Conservation (phyloP, 2,888 invertebrate species). For the Acanthosepion pharaonis region DNA sequence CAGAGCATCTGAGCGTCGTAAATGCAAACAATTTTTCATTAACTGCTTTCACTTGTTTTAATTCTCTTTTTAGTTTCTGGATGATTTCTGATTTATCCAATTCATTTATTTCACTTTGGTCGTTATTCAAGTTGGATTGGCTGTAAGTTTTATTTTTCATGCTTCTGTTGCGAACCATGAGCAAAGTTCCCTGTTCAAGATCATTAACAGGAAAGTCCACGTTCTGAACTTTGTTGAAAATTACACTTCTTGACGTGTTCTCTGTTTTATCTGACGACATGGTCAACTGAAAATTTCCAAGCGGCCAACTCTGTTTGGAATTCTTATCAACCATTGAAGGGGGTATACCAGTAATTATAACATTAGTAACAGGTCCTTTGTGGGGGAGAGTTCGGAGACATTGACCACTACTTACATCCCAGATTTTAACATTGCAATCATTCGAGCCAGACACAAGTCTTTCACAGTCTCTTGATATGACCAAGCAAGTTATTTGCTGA, state of each 20-base stretch:
- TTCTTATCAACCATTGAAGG: conserved; percentile 22
- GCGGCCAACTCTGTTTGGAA: background rate
- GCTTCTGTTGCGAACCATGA: background rate
- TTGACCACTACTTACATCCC: conserved; percentile 87
- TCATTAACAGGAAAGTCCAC: background rate
- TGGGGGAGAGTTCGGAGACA: conserved; percentile 82
- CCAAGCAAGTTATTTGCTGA: conserved; percentile 81
- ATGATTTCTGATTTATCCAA: conserved; percentile 38
- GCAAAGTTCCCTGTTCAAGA: background rate
- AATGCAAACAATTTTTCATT: conserved; percentile 53
- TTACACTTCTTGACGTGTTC: background rate
- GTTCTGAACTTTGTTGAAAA: background rate
- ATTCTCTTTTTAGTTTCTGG: conserved; percentile 51
- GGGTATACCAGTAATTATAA: background rate
- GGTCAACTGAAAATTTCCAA: background rate
- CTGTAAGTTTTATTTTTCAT: background rate
- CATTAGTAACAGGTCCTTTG: conserved; percentile 77
- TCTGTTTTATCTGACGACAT: background rate
- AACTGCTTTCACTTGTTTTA: conserved; percentile 51
- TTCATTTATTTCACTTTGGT: background rate
- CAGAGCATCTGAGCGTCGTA: background rate
- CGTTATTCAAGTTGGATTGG: background rate
- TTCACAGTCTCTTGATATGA: conserved; percentile 83
- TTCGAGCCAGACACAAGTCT: conserved; percentile 85
- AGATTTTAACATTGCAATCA: conserved; percentile 84